Evolutionary conservation across 2,113 vertebrate species (phyloP).

Genomic region (Pangasianodon gigas): DNA sequence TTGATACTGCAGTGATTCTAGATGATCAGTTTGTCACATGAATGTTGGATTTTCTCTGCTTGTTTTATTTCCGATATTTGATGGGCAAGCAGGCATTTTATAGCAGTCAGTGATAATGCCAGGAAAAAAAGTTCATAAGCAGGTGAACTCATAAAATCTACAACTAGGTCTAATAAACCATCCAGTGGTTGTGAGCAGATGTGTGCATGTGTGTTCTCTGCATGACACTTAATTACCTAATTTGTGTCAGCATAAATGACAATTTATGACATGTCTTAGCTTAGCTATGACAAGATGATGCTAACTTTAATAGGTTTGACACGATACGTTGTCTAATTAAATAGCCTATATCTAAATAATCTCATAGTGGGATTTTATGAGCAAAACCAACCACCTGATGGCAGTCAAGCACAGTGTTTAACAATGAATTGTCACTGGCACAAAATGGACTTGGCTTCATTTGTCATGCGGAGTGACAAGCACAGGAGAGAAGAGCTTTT

Average conservation of each 20-base stretch:
- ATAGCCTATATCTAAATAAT: background rate
- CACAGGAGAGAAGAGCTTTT: conserved; percentile 51
- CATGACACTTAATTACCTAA: background rate
- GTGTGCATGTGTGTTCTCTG: background rate
- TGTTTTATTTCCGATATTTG: conserved; percentile 16
- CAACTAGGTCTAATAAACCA: conserved; percentile 8
- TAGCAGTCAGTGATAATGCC: background rate
- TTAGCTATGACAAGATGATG: background rate
- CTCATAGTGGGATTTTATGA: background rate
- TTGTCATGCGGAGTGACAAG: conserved; percentile 57
- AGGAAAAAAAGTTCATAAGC: too few relatives aligned
- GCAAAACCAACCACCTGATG: conserved; percentile 64
- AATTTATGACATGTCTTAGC: background rate
- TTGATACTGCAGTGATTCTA: background rate
- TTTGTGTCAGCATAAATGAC: background rate
- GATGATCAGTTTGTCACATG: conserved; percentile 28
- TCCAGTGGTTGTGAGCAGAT: background rate
- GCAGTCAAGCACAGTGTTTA: conserved; percentile 60
- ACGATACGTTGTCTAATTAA: background rate
- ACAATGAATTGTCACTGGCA: conserved; percentile 15
- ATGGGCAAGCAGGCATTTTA: conserved; percentile 2
- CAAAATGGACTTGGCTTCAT: conserved; percentile 14
- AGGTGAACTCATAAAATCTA: background rate
- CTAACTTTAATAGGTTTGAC: background rate
- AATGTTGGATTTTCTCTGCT: conserved; percentile 38